Percentiles rank a stretch among this genome's conserved stretches.
phyloP scores from a whole-genome alignment of 2,888 invertebrate species.

The Petrolisthes cinctipes region DNA sequence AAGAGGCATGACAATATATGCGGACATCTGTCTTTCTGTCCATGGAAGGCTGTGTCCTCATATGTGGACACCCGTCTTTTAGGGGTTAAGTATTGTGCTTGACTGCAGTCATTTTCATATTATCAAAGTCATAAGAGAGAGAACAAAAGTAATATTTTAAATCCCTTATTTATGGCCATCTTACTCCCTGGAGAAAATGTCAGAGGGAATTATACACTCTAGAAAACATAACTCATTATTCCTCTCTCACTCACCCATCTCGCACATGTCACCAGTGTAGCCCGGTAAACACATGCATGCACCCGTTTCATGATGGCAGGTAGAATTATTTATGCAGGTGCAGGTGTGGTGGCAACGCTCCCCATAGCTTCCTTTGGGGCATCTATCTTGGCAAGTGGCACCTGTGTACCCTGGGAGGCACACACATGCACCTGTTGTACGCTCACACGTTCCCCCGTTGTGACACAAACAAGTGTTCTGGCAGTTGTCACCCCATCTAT shows the following conservation, averaged over 20 bases:
- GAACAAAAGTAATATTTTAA: no score
- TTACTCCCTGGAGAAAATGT: no score
- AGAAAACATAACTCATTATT: not conserved
- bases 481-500: conserved; percentile 67
- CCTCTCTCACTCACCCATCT: conserved; percentile 30
- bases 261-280: conserved; percentile 74
- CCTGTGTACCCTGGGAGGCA: conserved; percentile 67
- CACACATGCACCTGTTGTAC: conserved; percentile 67
- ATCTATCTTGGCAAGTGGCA: conserved; percentile 66
- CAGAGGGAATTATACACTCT: no score
- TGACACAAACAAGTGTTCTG: conserved; percentile 67
- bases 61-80: no score
- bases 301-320: conserved; percentile 84
- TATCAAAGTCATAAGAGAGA: no score
- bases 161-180: no score
- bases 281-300: conserved; percentile 84
- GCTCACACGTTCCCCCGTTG: conserved; percentile 68
- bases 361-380: conserved; percentile 82
- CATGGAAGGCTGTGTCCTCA: no score
- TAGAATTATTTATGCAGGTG: conserved; percentile 88
- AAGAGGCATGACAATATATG: no score
- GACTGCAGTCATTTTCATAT: no score
- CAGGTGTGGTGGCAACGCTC: conserved; percentile 83
- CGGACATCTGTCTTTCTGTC: no score
- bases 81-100: no score